Evolutionary conservation across 1,140 invertebrate species (phyloP), one percentile per base, ranked within the genome.

Genomic region (Drosophila repletoides): DNA sequence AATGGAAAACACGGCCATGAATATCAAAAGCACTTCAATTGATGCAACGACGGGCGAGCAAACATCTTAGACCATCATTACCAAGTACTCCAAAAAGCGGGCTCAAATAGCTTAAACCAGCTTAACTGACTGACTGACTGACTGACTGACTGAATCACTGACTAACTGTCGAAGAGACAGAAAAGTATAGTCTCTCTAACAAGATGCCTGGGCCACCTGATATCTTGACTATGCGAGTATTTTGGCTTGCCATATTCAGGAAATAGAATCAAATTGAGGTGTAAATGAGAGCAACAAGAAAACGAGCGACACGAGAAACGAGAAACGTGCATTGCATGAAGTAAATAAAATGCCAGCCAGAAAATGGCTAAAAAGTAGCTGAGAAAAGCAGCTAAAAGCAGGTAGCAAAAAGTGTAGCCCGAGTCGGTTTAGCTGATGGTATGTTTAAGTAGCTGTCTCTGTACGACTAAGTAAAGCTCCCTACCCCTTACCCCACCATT

Each of bases 211-310:
- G 21, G 9, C 53, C 21, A 59, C 14, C 63, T 59, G 45, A 66
- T 66, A 58, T 31, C 53, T 31, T 28, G 19, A n/a, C 36, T 33
- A n/a, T n/a, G n/a, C n/a, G n/a, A n/a, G 26, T 26, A 49, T 51
- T 53, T 53, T 31, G 55, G 40, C 71, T 59, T 40, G 51, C 6
- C 69, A 51, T 48, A 60, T 40, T 36, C 48, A 75, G 80, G 66
- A 84, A 84, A 84, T 84, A 74, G 79, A 84, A 84, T 84, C 79
- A 84, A 84, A 84, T 84, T 84, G 74, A 84, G 79, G 79, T 84
- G 79, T 79, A 84, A 84, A 84, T 83, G 79, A 73, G 74, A 77
- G 65, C 66, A 74, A 73, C 77, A 83, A 84, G 70, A 79, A 69
- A 33, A 36, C 36, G 56, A 58, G 74, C 5, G 38, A 14, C 12